Conservation (phyloP, 2,797 vertebrate genomes). For the Mormyrops attenuatus region DNA sequence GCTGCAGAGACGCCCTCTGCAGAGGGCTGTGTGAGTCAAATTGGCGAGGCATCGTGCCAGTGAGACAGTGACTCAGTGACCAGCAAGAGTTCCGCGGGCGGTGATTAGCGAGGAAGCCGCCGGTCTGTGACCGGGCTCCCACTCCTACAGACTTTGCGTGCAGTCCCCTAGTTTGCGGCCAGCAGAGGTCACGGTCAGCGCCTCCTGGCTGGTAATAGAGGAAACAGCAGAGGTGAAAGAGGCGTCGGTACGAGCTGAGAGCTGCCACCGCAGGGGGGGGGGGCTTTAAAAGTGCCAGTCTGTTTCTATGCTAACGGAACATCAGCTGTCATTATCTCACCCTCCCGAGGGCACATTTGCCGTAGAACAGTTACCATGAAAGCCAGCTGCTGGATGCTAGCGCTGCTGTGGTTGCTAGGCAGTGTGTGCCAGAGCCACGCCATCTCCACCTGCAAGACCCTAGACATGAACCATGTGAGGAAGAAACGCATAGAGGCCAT, state of each 20-base stretch:
- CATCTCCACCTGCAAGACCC: constrained; percentile 66
- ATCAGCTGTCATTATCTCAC: neutral
- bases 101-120: neutral
- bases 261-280: neutral
- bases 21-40: constrained; percentile 4
- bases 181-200: neutral
- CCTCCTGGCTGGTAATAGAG: neutral
- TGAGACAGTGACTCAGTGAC: constrained; percentile 22
- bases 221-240: neutral
- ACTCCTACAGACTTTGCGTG: neutral
- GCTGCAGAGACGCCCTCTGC: neutral
- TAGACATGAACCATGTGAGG: constrained; percentile 67
- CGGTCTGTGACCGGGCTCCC: neutral
- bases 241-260: neutral
- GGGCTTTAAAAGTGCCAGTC: neutral
- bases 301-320: neutral
- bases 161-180: neutral
- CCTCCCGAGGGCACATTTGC: neutral
- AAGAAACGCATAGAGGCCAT: constrained; percentile 72
- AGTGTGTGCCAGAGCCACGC: constrained; percentile 37
- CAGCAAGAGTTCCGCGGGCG: neutral
- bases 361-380: constrained; percentile 29
- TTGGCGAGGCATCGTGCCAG: neutral
- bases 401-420: constrained; percentile 44
- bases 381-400: constrained; percentile 35